These are phyloP conservation scores for Rousettus madagascariensis DNA, from an alignment of 2,797 vertebrate species.

Conservation along the genomic window DNA sequence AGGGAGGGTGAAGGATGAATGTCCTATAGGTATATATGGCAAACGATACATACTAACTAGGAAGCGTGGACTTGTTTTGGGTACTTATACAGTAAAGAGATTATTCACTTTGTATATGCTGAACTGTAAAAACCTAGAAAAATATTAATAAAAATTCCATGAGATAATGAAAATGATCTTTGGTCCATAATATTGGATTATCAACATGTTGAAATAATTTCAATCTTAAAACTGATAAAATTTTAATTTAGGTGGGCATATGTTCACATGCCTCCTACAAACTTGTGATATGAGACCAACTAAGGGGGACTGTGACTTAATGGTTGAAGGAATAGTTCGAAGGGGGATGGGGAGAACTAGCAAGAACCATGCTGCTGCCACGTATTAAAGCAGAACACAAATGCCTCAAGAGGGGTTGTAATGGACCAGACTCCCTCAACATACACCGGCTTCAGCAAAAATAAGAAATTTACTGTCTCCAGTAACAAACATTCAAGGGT, in stretches of 20 bases:
- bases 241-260: neutral
- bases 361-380: neutral
- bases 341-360: neutral
- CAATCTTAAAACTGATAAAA: conserved; percentile 3
- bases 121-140: neutral
- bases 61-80: neutral
- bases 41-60: neutral
- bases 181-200: neutral
- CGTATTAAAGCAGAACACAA: neutral
- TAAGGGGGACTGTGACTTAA: neutral
- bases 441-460: neutral
- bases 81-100: neutral
- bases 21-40: neutral
- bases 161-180: neutral
- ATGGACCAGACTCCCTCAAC: neutral
- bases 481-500: neutral
- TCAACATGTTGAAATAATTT: neutral
- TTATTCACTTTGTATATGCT: neutral
- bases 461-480: neutral
- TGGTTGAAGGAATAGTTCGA: neutral
- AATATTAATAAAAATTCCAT: neutral
- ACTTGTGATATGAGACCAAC: neutral
- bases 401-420: neutral
- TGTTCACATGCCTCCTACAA: neutral
- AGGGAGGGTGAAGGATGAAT: neutral